Evolutionary conservation across 2,113 vertebrate species (phyloP), one percentile per base, ranked within the genome.

Genomic region (Irena cyanogastra): DNA sequence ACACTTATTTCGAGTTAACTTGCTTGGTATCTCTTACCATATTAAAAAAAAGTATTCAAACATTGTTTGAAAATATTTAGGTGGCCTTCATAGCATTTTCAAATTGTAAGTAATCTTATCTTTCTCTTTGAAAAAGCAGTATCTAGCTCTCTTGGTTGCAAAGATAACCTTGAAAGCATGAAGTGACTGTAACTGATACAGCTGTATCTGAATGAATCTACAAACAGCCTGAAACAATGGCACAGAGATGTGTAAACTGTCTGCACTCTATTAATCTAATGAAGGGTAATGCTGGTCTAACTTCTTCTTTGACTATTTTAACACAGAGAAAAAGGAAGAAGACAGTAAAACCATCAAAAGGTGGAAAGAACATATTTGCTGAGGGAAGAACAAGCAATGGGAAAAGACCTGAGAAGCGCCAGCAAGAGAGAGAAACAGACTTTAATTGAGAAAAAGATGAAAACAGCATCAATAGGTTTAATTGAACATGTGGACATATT

Each of bases 231-330:
- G 50, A 54, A 89, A 83, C 88, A 70, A 75, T 59, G 90, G 47
- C 57, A 30, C 7, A 1, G 42, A 59, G 52, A 45, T 6, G 13
- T 9, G 65, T 59, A 31, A 92, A 44, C 49, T 50, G 22, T 16
- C 47, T 26, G 33, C 11, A 1, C 45, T 50, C 56, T 13, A 19
- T 69, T 86, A 35, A 63, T 65, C 53, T 63, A 8, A 82, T 60
- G 88, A 70, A 68, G 66, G 1, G 8, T 37, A 15, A 56, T 42
- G 89, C 35, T 49, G 56, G 60, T 64, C 53, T 69, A 35, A 39
- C 71, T 60, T 91, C 66, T 81, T 78, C 41, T 71, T 69, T 92
- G 77, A 45, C 57, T 88, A 45, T 89, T 88, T 93, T 94, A 80
- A 37, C 56, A 35, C 37, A 41, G 0, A 4, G 57, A 89, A 87